Conservation (phyloP, 2,797 vertebrate genomes). For the Carcharodon carcharias region DNA sequence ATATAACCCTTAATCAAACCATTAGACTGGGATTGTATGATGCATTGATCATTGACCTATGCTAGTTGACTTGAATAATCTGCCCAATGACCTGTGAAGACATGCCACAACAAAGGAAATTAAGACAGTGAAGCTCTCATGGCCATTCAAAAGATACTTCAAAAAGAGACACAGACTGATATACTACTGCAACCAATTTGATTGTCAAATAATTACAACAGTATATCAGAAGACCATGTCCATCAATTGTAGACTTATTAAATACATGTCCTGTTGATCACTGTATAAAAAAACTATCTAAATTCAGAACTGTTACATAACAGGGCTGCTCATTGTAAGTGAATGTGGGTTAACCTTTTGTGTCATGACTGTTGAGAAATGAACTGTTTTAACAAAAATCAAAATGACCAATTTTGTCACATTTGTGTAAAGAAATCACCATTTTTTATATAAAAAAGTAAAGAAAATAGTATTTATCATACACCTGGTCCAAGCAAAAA, state of each 20-base stretch:
- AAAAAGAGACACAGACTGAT: neutral
- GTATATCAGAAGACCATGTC: neutral
- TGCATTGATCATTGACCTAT: neutral
- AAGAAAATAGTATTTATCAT: too few species aligned
- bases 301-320: neutral
- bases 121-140: too few species aligned
- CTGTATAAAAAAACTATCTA: neutral
- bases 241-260: neutral
- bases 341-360: neutral
- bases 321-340: neutral
- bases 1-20: neutral
- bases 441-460: neutral
- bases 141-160: neutral
- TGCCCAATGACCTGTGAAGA: neutral
- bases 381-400: neutral
- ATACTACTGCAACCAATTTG: neutral
- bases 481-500: too few species aligned
- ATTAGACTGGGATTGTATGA: neutral
- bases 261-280: neutral
- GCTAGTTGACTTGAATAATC: neutral
- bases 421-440: neutral
- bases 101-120: neutral
- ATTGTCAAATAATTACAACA: neutral
- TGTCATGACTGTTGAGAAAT: neutral
- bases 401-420: neutral